These are phyloP conservation scores for Sebastes iracundus DNA, from an alignment of 2,797 vertebrate genomes.

Conservation along the genomic window DNA sequence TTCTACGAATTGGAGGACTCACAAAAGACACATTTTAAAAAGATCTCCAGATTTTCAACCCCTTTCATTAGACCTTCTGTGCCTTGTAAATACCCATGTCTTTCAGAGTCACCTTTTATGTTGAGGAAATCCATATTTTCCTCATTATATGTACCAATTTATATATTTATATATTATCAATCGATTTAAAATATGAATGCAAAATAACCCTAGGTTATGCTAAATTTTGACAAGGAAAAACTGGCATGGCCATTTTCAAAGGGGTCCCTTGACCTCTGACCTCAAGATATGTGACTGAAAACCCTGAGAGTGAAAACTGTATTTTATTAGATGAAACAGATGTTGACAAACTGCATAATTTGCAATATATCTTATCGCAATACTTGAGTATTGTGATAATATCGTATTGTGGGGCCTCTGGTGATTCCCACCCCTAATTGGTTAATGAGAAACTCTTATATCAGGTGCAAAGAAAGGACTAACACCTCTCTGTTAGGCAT, in stretches of 20 bases:
- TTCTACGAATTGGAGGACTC: not conserved
- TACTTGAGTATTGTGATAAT: too few relatives aligned
- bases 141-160: not conserved
- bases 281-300: too few relatives aligned
- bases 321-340: too few relatives aligned
- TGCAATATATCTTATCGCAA: too few relatives aligned
- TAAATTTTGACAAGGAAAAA: too few relatives aligned
- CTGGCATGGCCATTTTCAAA: too few relatives aligned
- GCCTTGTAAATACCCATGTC: not conserved
- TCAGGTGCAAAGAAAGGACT: slow-evolving; percentile 1
- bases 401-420: too few relatives aligned
- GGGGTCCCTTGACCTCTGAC: too few relatives aligned
- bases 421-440: not conserved
- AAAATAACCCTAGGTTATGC: too few relatives aligned
- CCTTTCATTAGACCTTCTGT: not conserved
- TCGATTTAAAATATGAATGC: too few relatives aligned
- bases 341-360: too few relatives aligned
- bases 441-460: slow-evolving; percentile 13
- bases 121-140: not conserved
- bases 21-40: not conserved
- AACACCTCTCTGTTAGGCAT: slow-evolving; percentile 4
- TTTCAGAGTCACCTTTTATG: not conserved
- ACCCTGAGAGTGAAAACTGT: too few relatives aligned
- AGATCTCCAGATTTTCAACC: not conserved
- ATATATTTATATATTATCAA: not conserved